Evolutionary conservation across 1,140 invertebrate genomes (phyloP), one percentile per base, ranked within the genome.

Genomic region (Teleogryllus occipitalis): DNA sequence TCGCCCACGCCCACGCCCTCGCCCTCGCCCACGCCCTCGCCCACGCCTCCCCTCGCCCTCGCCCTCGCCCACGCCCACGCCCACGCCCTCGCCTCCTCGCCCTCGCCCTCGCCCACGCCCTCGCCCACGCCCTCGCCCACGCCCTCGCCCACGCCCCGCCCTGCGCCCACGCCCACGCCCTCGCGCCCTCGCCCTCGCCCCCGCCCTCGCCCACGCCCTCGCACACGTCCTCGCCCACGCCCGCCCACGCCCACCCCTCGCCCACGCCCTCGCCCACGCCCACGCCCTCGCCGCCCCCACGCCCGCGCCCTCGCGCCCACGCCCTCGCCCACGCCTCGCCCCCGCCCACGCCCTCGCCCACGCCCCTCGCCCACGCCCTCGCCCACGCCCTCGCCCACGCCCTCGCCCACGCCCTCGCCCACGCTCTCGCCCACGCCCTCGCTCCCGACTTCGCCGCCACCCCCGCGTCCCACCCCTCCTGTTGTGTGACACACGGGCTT

Each of bases 21-120:
- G 65, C 48, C 46, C 7, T 80, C 7, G 80, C 75, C 15, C 65
- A 27, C 73, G 76, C 49, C 8, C 77, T 80, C 39, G 47, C 27
- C 1, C 27, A 39, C 27, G 27, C 27, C 27, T 5, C 1, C 27
- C 27, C 27, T 2, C 27, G 27, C 27, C 27, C 5, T 5, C 27
- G 27, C 27, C 1, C 1, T 39, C 27, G 27, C 27, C n/a, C n/a
- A n/a, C n/a, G n/a, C n/a, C n/a, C n/a, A n/a, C n/a, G n/a, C n/a
- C n/a, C n/a, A n/a, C n/a, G n/a, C n/a, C n/a, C n/a, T n/a, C n/a
- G 27, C 27, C 27, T 5, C 1, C 27, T n/a, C n/a, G 27, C 27
- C 27, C 27, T 2, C 27, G 27, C 27, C 27, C 5, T 5, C 27
- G 27, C 27, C 1, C 27, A 5, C 27, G 80, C 76, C 14, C 74